Base-by-base conservation (phyloP, 2,888 invertebrate genomes). In the Lordiphosa andalusiaca region DNA sequence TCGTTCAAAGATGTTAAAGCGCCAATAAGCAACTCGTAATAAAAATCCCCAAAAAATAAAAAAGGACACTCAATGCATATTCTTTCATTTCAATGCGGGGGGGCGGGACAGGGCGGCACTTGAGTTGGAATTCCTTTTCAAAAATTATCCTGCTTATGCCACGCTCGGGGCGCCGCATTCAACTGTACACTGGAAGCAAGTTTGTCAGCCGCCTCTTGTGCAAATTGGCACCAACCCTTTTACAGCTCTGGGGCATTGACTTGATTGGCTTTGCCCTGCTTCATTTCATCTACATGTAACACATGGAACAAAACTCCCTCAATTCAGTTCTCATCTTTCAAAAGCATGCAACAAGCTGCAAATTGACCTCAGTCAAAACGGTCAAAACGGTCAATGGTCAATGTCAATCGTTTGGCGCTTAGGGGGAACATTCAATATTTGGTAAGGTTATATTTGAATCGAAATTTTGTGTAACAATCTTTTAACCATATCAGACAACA, bases 321-420 rank as follows among this genome's bases (percentile, higher is more conserved):
- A 30, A 30, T 47, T 36, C 21, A 33, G 33, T 39, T 47, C 38
- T 33, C 23, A 33, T 52, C 35, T 36, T 36, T 33, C 21, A 33
- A 36, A 30, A 52, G 80, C 62, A 72, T 78, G 67, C 74, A 75
- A 75, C 74, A 76, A 76, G 81, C 72, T 69, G 76, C 69, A 69
- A 53, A 41, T 61, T 66, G 75, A 80, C 76, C 75, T 72, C 66
- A 56, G 21, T 16, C 51, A 47, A n/a, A n/a, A n/a, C n/a, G n/a
- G n/a, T n/a, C n/a, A n/a, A n/a, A n/a, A 25, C 25, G 44, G 55
- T 63, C 73, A 70, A 30, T 39, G 68, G 70, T 60, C 75, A 75
- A 80, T 70, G 81, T 66, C 81, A 75, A 30, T 9, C 3, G 30
- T 30, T 7, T 25, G 6, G 6, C 7, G 7, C 25, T 25, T 25